Percentiles rank a stretch among this genome's conserved stretches.
Conservation (phyloP, 2,888 invertebrate genomes). For the Iselma pallidipennis region DNA sequence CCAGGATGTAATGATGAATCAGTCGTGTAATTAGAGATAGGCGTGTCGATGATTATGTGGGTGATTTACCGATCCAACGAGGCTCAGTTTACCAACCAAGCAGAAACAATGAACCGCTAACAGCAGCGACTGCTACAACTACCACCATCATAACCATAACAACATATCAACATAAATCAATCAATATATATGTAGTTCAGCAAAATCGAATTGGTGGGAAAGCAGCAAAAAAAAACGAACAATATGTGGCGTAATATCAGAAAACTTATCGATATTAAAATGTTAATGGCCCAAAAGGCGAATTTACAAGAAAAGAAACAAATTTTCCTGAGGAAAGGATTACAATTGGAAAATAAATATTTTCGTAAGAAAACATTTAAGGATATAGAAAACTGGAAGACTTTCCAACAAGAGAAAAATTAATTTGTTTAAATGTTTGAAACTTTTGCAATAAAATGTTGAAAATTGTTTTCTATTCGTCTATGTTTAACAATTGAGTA, state of each 20-base stretch:
- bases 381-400: background rate
- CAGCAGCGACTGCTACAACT: background rate
- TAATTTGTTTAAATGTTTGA: background rate
- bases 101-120: slow-evolving; percentile 19
- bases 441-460: no score
- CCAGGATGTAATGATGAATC: slow-evolving; percentile 16
- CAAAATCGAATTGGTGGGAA: no score
- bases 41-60: slow-evolving; percentile 28
- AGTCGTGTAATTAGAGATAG: slow-evolving; percentile 25
- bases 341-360: background rate
- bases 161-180: no score
- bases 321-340: background rate
- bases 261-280: background rate
- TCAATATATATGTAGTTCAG: no score
- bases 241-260: background rate
- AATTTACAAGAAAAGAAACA: background rate
- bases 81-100: slow-evolving; percentile 24
- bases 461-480: no score
- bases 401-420: background rate
- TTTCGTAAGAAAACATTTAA: background rate
- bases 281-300: background rate
- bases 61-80: slow-evolving; percentile 24
- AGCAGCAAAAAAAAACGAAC: background rate
- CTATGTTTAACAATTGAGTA: no score
- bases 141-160: background rate